Evolutionary conservation across 2,888 invertebrate species (phyloP), one percentile per base, ranked within the genome.

Genomic region (Oxycera nigricornis): DNA sequence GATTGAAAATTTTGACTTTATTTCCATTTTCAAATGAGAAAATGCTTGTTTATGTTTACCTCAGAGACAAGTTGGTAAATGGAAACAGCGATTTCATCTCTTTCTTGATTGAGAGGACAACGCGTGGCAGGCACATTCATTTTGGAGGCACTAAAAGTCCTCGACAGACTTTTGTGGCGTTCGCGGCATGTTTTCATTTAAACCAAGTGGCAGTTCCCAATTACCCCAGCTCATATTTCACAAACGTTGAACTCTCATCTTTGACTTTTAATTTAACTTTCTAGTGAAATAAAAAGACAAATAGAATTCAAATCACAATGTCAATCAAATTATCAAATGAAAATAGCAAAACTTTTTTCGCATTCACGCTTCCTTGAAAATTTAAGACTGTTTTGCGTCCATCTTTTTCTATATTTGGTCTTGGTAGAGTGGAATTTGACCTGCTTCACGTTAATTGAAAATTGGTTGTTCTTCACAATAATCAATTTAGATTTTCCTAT

Each of bases 301-400:
- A 20, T 22, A 1, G 55, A 55, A 55, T 55, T 55, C 14, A 55
- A 20, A 24, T 55, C 20, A 55, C 24, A 55, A 55, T 55, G 24
- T 1, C 55, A 55, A 55, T 46, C 46, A 46, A 46, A 46, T 46
- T 46, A 14, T n/a, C n/a, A n/a, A n/a, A 55, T 6, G 17, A 7
- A 50, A 50, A 4, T 17, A 50, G 50, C 11, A n/a, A 50, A 55
- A 55, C 24, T 55, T 55, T 24, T 55, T 55, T 55, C 22, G 14
- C 46, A 17, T 46, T 46, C 24, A 55, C 55, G 20, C 55, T 55
- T 55, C 24, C 55, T 55, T 55, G 55, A 22, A 55, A 24, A 17
- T 55, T 55, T 20, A 55, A 55, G 55, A 55, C 55, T 24, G 55
- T 55, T 55, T 55, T 59, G 59, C 30, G 59, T 59, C 59, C 59